Base-by-base conservation (phyloP, 2,888 invertebrate genomes). In the Halictus ligatus region DNA sequence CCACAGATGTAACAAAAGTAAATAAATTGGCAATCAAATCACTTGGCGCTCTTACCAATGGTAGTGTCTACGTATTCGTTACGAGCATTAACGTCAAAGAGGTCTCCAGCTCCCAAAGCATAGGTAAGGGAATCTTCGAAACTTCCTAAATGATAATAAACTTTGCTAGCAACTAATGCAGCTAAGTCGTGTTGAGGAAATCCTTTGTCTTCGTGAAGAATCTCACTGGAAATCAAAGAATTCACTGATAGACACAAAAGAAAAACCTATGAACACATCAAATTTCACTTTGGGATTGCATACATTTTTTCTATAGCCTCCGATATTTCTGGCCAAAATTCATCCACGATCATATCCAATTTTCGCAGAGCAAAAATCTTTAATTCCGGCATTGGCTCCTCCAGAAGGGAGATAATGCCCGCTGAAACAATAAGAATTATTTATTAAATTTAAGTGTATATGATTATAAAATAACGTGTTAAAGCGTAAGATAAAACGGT, bases 241-340 rank as follows among this genome's bases (percentile, higher is more conserved):
- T 18, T 2, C 6, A 18, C 12, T 13, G 21, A 75, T 21, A 76
- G 13, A 3, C 25, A 48, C 18, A n/a, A 1, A 40, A 48, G 0
- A n/a, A 54, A 79, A 69, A 21, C 58, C 8, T n/a, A 54, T 48
- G 48, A 71, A 54, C 13, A 35, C 12, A 40, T 15, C 46, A 35
- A 18, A 64, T 10, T n/a, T 13, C 0, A 8, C 0, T 43, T 10
- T 15, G 29, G 4, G 10, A n/a, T n/a, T 73, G 95, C 96, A 95
- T 96, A 97, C 97, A 99, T 99, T 96, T 99, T 99, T 93, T 98
- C 98, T 92, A 99, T 98, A 21, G 99, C 98, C 95, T 99, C 99
- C 0, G 99, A 99, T 92, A 99, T 99, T 96, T 99, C 99, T 13
- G 99, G 98, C 99, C 99, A 99, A 96, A 99, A 99, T 95, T 99